Conservation (phyloP, 2,888 invertebrate species). For the Frankliniella intonsa region DNA sequence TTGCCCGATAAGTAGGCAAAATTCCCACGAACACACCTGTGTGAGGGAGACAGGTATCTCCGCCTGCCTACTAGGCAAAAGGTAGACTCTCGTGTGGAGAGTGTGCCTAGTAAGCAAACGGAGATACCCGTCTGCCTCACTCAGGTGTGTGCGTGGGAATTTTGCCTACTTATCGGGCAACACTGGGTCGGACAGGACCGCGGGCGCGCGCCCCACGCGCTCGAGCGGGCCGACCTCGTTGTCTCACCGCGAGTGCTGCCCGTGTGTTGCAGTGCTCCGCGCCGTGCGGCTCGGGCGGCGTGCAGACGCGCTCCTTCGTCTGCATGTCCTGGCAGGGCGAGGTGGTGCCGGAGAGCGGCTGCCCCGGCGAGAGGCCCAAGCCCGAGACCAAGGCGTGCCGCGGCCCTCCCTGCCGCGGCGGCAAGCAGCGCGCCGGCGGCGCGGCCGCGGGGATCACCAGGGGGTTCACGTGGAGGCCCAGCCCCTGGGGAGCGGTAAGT, state of each 20-base stretch:
- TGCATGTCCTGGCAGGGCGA: constrained; percentile 32
- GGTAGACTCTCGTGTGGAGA: too few species aligned
- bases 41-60: too few species aligned
- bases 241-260: neutral
- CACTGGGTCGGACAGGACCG: too few species aligned
- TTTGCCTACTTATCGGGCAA: too few species aligned
- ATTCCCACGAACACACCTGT: too few species aligned
- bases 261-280: constrained; percentile 44
- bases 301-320: constrained; percentile 14
- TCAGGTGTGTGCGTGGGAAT: too few species aligned
- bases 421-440: neutral
- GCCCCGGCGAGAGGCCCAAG: constrained; percentile 37
- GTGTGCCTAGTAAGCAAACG: too few species aligned
- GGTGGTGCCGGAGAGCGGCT: constrained; percentile 31
- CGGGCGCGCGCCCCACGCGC: neutral
- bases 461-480: constrained; percentile 38
- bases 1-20: too few species aligned
- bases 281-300: constrained; percentile 45
- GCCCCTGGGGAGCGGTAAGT: constrained; percentile 39
- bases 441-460: constrained; percentile 23
- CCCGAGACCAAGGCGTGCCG: constrained; percentile 35
- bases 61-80: too few species aligned
- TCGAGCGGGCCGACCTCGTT: neutral
- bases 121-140: too few species aligned
- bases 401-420: constrained; percentile 28